Conservation (phyloP, 1,140 invertebrate genomes). For the Brachionus calyciflorus region DNA sequence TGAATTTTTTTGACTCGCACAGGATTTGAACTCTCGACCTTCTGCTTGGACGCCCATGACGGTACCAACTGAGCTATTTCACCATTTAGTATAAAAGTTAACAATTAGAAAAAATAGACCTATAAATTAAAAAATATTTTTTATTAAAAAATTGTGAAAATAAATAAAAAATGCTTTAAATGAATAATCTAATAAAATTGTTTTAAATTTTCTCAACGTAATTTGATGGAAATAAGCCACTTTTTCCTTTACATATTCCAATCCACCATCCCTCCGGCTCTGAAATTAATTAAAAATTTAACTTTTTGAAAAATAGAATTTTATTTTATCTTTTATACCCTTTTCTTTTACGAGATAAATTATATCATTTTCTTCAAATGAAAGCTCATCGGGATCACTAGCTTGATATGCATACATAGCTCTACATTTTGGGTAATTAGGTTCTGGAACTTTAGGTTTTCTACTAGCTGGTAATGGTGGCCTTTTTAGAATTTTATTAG, state of each 20-base stretch:
- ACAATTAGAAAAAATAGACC: no score
- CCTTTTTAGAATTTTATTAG: no score
- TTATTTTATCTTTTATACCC: not conserved
- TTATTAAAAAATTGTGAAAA: not conserved
- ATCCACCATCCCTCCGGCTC: slow-evolving; percentile 86
- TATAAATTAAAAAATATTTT: no score
- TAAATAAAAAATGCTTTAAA: not conserved
- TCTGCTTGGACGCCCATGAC: no score
- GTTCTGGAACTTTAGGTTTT: not conserved
- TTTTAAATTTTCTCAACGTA: slow-evolving; percentile 73
- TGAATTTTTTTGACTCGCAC: no score
- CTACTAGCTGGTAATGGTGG: slow-evolving; percentile 12
- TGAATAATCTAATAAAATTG: no score
- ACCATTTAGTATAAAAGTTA: no score
- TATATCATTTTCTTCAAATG: slow-evolving; percentile 87
- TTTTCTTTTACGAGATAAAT: slow-evolving; percentile 71
- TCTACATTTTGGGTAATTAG: slow-evolving; percentile 39
- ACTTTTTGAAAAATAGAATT: no score
- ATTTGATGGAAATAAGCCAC: slow-evolving; percentile 87
- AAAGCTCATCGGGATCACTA: slow-evolving; percentile 88
- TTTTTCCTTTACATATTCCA: slow-evolving; percentile 76
- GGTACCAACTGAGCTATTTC: no score
- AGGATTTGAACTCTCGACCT: no score
- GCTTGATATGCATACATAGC: slow-evolving; percentile 31
- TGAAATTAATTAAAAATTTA: not conserved